Evolutionary conservation across 2,113 vertebrate genomes (phyloP).

Genomic region (Colius striatus): DNA sequence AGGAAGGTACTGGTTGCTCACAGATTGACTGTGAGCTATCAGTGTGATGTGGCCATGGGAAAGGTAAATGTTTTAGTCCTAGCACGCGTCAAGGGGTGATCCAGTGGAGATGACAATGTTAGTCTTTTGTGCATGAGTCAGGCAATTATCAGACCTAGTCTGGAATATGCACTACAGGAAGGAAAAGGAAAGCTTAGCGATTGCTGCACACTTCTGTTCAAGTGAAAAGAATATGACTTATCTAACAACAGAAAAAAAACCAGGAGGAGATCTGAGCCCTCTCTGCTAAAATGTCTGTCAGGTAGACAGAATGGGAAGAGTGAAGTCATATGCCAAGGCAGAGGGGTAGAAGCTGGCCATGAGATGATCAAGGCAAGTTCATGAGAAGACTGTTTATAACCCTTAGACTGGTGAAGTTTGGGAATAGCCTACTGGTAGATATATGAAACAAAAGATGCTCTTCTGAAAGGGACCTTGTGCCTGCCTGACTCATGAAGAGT

Average conservation of each 20-base stretch:
- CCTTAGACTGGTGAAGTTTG: neutral
- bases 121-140: neutral
- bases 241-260: neutral
- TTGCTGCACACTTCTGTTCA: neutral
- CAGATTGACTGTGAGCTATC: neutral
- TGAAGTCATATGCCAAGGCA: neutral
- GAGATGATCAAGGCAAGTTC: neutral
- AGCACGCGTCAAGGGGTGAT: neutral
- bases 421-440: neutral
- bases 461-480: neutral
- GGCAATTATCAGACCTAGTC: neutral
- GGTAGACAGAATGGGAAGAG: neutral
- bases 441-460: neutral
- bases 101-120: neutral
- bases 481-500: neutral
- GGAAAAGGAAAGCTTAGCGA: neutral
- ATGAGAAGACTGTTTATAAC: neutral
- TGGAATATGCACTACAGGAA: neutral
- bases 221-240: neutral
- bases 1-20: neutral
- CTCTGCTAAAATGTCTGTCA: neutral
- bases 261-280: neutral
- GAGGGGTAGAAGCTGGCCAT: neutral
- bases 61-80: neutral
- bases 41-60: neutral